Evolutionary conservation across 1,140 invertebrate species (phyloP), one percentile per base, ranked within the genome.

Genomic region (Mya arenaria): DNA sequence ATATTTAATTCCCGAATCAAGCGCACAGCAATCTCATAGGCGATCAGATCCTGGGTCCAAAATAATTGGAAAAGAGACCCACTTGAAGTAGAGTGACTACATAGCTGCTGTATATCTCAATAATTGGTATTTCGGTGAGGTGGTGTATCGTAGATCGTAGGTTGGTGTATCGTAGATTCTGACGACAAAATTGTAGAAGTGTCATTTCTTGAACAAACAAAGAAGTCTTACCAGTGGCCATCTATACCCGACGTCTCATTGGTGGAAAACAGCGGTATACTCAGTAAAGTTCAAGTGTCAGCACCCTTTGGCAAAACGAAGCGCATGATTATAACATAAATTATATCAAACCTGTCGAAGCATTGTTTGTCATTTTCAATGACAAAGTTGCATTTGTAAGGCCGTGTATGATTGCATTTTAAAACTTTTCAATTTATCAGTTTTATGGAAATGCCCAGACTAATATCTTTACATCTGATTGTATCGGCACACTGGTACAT

Each of bases 91-190:
- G 28, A 30, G 37, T 32, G 72, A 30, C 23, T 36, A 32, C 60
- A 37, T 74, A 23, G 73, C 73, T 15, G 58, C 73, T 5, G 17
- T 30, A 17, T 75, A 75, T 44, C 15, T 28, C 19, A 30, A 34
- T n/a, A 25, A 75, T n/a, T 75, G 73, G 73, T 75, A 75, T 56
- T 44, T 63, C n/a, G 58, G 60, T 5, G 28, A 75, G 56, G 28
- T 63, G 4, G 25, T 74, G 10, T 30, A 74, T 58, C n/a, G n/a
- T n/a, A n/a, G n/a, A n/a, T n/a, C n/a, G n/a, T n/a, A n/a, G n/a
- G n/a, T n/a, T n/a, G n/a, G n/a, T n/a, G n/a, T n/a, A n/a, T n/a
- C n/a, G 4, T 23, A 28, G 73, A 63, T 39, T 23, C 0, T 19
- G 58, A 62, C 1, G 73, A 75, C 30, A 75, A 63, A 5, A 52